Evolutionary conservation across 2,113 vertebrate species (phyloP).

Genomic region (Solenodon paradoxus): DNA sequence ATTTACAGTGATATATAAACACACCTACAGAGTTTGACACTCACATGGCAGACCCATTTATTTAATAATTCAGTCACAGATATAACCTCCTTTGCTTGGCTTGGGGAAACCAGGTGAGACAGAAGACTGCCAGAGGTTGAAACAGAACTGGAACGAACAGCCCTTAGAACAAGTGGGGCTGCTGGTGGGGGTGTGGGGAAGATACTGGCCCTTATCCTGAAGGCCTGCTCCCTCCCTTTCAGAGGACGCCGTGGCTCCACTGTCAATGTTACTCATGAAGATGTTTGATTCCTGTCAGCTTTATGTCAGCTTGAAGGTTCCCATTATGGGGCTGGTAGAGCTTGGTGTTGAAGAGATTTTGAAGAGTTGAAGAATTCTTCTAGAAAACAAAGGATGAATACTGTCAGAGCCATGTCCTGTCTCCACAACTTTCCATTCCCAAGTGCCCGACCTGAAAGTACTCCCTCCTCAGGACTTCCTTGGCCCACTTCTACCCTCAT

Average conservation of each 20-base stretch:
- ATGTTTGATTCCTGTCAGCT: background rate
- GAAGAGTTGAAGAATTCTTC: background rate
- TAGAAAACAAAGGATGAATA: background rate
- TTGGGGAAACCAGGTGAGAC: background rate
- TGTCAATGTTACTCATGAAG: too few species aligned
- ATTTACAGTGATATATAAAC: background rate
- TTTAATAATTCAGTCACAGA: background rate
- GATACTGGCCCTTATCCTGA: background rate
- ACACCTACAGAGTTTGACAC: background rate
- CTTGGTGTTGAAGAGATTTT: background rate
- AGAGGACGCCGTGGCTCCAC: too few species aligned
- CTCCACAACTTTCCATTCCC: background rate
- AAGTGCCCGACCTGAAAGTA: accelerated
- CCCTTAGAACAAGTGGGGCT: accelerated
- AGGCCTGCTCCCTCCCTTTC: background rate
- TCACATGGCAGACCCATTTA: background rate
- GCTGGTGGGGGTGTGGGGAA: too few species aligned
- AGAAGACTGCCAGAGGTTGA: background rate
- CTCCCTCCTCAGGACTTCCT: too few species aligned
- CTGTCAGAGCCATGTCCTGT: background rate
- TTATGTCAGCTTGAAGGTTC: background rate
- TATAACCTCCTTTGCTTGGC: background rate
- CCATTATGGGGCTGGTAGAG: background rate
- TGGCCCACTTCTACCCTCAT: too few species aligned
- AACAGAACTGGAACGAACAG: background rate